phyloP scores from a whole-genome alignment of 2,888 invertebrate species.

The Clunio marinus region DNA sequence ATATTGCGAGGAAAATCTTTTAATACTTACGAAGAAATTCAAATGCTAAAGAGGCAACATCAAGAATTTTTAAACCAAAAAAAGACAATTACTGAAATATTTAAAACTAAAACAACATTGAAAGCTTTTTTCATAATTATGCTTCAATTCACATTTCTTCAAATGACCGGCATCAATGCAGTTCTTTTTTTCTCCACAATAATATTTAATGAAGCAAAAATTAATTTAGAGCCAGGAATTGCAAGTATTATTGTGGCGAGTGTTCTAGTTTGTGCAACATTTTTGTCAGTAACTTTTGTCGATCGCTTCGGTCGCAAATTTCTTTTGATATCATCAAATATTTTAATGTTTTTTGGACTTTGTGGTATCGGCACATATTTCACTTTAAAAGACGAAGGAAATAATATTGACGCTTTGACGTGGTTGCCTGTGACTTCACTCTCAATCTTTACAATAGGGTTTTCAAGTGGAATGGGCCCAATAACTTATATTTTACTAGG shows the following conservation, averaged over 20 bases:
- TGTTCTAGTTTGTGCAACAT: conserved; percentile 69
- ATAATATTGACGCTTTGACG: conserved; percentile 52
- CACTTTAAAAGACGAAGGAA: conserved; percentile 40
- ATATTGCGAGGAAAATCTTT: neutral
- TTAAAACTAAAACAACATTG: neutral
- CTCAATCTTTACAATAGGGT: conserved; percentile 67
- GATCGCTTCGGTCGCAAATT: conserved; percentile 72
- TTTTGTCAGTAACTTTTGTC: conserved; percentile 64
- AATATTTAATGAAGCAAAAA: conserved; percentile 5
- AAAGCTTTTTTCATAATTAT: conserved; percentile 13
- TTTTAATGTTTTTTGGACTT: conserved; percentile 62
- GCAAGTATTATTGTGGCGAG: conserved; percentile 69
- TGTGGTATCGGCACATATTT: conserved; percentile 64
- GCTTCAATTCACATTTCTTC: conserved; percentile 8
- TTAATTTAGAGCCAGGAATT: conserved; percentile 53
- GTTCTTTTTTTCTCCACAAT: conserved; percentile 4
- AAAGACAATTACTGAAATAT: neutral
- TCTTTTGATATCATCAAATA: conserved; percentile 62
- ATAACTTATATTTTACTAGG: conserved; percentile 74
- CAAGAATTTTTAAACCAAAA: neutral
- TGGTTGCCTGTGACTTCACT: conserved; percentile 67
- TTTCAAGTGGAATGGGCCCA: conserved; percentile 73
- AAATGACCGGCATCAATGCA: conserved; percentile 23
- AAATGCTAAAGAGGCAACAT: neutral
- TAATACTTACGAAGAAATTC: neutral